Evolutionary conservation across 2,113 vertebrate genomes (phyloP).

Genomic region (Campylomormyrus numenius): DNA sequence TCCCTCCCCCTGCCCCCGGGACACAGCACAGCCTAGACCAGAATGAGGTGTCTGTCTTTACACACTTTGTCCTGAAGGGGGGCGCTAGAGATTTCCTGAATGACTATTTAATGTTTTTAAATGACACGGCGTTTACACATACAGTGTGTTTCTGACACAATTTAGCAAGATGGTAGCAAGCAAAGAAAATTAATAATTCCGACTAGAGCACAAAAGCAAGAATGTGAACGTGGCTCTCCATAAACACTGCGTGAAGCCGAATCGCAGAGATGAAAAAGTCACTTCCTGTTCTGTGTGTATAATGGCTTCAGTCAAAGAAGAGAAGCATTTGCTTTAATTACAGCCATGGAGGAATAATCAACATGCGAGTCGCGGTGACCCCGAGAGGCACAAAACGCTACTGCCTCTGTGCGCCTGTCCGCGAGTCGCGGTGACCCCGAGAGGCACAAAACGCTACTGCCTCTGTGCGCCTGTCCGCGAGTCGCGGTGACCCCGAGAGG

Average conservation of each 20-base stretch:
- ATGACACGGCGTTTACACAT: neutral
- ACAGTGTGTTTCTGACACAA: neutral
- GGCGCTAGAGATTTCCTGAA: neutral
- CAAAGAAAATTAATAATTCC: neutral
- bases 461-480: neutral
- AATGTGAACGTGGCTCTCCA: neutral
- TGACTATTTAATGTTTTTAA: conserved; percentile 22
- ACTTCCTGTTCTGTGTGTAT: neutral
- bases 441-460: no score
- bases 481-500: neutral
- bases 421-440: no score
- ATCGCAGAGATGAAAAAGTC: neutral
- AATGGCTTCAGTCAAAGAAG: neutral
- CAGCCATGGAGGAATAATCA: neutral
- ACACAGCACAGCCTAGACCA: conserved; percentile 25
- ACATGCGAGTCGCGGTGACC: neutral
- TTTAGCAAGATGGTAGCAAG: neutral
- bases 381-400: no score
- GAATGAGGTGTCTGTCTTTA: neutral
- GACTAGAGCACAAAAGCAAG: neutral
- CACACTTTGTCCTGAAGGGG: neutral
- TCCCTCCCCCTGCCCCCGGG: neutral
- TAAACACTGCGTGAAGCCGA: neutral
- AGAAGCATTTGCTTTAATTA: conserved; percentile 9
- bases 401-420: no score